These are phyloP conservation scores for Sarcophaga rosellei DNA, from an alignment of 2,888 invertebrate genomes.

Conservation along the genomic window DNA sequence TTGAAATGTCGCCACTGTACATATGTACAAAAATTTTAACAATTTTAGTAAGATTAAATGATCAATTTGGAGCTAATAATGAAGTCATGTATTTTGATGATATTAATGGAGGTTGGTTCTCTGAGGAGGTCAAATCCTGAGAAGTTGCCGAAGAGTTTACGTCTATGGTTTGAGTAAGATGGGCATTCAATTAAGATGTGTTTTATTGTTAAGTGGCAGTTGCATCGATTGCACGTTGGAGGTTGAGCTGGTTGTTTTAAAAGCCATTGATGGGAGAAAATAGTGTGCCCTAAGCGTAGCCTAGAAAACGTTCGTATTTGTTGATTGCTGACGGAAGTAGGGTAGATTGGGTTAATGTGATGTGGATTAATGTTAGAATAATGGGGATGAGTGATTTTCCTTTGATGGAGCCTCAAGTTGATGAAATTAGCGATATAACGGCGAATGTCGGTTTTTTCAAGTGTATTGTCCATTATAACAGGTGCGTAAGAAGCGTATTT, in stretches of 20 bases:
- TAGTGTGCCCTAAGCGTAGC: slow-evolving; percentile 22
- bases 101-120: not conserved
- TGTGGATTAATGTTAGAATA: not conserved
- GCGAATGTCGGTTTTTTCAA: slow-evolving; percentile 1
- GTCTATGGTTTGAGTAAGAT: not conserved
- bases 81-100: not conserved
- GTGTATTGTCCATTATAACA: not conserved
- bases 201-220: not conserved
- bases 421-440: not conserved
- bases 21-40: too few species aligned
- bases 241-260: not conserved
- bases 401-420: not conserved
- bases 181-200: not conserved
- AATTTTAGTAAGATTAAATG: too few species aligned
- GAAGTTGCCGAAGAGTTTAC: not conserved
- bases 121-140: not conserved
- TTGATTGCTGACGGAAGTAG: not conserved
- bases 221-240: slow-evolving; percentile 3
- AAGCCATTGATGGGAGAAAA: slow-evolving; percentile 12
- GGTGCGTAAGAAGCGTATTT: slow-evolving; percentile 5
- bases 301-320: slow-evolving; percentile 10
- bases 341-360: not conserved
- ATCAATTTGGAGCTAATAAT: too few species aligned
- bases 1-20: too few species aligned
- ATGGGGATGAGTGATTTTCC: not conserved